These are phyloP conservation scores for Anguilla pacifica DNA, from an alignment of 2,797 vertebrate species.

Conservation along the genomic window DNA sequence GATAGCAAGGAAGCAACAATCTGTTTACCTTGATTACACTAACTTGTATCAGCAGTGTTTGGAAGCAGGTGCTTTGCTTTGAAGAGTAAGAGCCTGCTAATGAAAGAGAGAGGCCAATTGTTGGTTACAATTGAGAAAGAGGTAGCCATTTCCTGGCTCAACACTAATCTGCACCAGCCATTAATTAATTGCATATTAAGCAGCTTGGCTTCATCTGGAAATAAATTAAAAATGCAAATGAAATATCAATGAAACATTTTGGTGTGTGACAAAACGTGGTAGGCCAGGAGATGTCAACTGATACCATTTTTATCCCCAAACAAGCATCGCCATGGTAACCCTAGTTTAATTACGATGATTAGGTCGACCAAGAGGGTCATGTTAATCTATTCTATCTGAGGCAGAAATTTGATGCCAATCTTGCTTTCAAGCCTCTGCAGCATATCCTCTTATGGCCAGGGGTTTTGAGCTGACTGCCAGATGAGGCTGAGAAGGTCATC, in stretches of 20 bases:
- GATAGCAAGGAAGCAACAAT: not conserved
- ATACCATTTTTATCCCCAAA: conserved; percentile 36
- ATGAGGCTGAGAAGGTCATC: not conserved
- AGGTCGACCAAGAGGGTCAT: conserved; percentile 28
- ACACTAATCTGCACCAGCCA: conserved; percentile 49
- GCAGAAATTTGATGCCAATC: conserved; percentile 37
- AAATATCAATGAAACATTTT: conserved; percentile 47
- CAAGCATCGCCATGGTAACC: conserved; percentile 47
- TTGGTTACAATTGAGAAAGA: not conserved
- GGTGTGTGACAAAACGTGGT: conserved; percentile 47
- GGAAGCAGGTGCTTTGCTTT: not conserved
- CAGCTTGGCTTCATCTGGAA: conserved; percentile 52
- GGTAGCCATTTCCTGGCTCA: conserved; percentile 45
- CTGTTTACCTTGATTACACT: not conserved
- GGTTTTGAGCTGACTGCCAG: conserved; percentile 24
- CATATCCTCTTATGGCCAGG: conserved; percentile 25
- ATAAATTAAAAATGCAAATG: conserved; percentile 60
- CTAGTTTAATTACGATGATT: conserved; percentile 40
- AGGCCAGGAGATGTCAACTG: conserved; percentile 49
- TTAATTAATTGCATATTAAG: conserved; percentile 59
- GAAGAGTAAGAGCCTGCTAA: conserved; percentile 4
- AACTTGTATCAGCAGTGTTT: conserved; percentile 4
- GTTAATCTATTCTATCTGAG: conserved; percentile 38
- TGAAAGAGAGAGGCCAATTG: not conserved
- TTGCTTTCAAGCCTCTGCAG: conserved; percentile 23